A percentile compares a stretch with the other conserved stretches of the same genome.
Conservation (phyloP, 2,797 vertebrate species). For the Enteromius argenteus region DNA sequence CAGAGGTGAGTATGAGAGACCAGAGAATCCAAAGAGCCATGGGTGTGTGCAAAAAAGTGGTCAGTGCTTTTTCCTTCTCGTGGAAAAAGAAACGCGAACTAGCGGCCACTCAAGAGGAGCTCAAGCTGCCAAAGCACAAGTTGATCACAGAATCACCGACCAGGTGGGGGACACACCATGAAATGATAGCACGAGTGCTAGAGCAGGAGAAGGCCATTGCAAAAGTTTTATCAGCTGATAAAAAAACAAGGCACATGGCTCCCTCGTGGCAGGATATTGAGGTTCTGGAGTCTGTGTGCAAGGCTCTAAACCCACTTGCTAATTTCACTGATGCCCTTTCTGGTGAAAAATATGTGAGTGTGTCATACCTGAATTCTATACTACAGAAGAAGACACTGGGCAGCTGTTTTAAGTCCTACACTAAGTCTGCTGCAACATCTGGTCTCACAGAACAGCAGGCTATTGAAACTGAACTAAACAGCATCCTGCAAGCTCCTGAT, state of each 20-base stretch:
- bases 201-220: conserved; percentile 16
- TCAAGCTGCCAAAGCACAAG: background rate
- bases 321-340: background rate
- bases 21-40: conserved; percentile 8
- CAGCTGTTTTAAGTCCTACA: background rate
- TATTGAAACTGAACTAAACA: conserved; percentile 35
- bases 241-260: background rate
- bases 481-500: conserved; percentile 1
- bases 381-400: background rate
- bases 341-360: conserved; percentile 17
- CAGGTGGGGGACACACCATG: background rate
- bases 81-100: conserved; percentile 1
- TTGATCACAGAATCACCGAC: background rate
- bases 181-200: background rate
- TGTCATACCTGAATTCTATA: background rate
- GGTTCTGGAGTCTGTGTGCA: background rate
- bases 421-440: background rate
- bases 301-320: background rate
- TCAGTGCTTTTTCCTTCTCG: background rate
- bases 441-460: conserved; percentile 15
- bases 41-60: conserved; percentile 11
- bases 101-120: background rate
- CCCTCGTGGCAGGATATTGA: background rate
- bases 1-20: background rate
- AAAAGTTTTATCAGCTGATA: background rate